phyloP scores from a whole-genome alignment of 1,140 invertebrate species.

The Microplitis demolitor region DNA sequence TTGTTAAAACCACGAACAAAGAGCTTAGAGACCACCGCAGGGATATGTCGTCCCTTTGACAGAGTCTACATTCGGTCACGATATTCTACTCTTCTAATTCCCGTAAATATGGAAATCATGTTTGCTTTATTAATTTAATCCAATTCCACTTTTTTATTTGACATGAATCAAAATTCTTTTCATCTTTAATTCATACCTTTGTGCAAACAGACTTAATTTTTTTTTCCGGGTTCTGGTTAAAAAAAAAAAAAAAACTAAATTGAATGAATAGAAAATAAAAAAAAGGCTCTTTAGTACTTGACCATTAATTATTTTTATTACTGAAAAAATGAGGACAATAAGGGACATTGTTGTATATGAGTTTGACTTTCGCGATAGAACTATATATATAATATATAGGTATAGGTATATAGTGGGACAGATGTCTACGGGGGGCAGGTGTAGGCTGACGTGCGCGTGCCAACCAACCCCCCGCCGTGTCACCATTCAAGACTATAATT shows the following conservation, averaged over 20 bases:
- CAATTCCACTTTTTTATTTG: not conserved
- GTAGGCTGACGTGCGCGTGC: slow-evolving; percentile 56
- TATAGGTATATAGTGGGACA: slow-evolving; percentile 41
- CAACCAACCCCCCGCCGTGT: slow-evolving; percentile 59
- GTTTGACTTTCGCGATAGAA: slow-evolving; percentile 49
- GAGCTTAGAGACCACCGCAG: not conserved
- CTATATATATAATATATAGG: not conserved
- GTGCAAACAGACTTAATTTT: too few relatives aligned
- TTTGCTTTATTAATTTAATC: slow-evolving; percentile 30
- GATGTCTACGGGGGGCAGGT: slow-evolving; percentile 60
- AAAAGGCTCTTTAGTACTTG: too few relatives aligned
- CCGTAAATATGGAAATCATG: slow-evolving; percentile 44
- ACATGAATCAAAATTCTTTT: not conserved
- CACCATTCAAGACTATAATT: slow-evolving; percentile 64
- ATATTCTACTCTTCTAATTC: not conserved
- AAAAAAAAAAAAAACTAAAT: too few relatives aligned
- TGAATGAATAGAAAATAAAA: too few relatives aligned
- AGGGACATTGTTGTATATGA: slow-evolving; percentile 27
- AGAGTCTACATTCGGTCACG: not conserved
- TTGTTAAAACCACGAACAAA: slow-evolving; percentile 54
- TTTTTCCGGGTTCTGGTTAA: too few relatives aligned
- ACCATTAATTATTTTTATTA: not conserved
- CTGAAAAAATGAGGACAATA: not conserved
- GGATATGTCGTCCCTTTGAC: not conserved
- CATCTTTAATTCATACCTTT: too few relatives aligned